Evolutionary conservation across 2,888 invertebrate species (phyloP).

Genomic region (Aporophyla nigra): DNA sequence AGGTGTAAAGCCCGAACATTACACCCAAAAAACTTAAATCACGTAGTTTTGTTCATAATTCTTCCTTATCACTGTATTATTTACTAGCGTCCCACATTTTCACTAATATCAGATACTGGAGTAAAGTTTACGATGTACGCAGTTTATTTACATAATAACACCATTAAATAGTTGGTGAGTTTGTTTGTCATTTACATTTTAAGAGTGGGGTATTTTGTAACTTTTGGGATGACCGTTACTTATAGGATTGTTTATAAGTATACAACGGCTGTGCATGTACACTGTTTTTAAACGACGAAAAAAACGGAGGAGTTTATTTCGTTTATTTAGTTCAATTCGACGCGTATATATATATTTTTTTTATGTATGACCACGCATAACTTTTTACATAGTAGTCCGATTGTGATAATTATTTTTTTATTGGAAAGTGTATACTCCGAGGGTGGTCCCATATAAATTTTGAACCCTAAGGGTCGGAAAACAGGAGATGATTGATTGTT

Average conservation of each 20-base stretch:
- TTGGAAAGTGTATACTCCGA: too few species aligned
- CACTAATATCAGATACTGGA: background rate
- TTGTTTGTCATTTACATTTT: conserved; percentile 1
- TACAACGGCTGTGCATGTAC: background rate
- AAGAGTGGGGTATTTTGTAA: background rate
- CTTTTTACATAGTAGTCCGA: too few species aligned
- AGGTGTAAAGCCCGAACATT: background rate
- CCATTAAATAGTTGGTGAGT: background rate
- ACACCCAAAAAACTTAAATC: background rate
- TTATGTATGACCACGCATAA: too few species aligned
- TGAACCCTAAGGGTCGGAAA: too few species aligned
- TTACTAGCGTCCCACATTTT: conserved; percentile 15
- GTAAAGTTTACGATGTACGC: background rate
- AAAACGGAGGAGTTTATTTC: too few species aligned
- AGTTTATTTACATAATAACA: conserved; percentile 13
- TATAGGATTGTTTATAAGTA: too few species aligned
- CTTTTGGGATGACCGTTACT: background rate
- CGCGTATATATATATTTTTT: too few species aligned
- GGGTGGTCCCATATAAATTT: too few species aligned
- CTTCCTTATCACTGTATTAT: conserved; percentile 17
- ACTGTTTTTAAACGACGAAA: background rate
- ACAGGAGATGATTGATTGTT: too few species aligned
- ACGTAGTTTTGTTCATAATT: conserved; percentile 13
- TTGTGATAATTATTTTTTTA: too few species aligned
- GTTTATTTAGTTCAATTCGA: too few species aligned